Percentiles rank a stretch among this genome's conserved stretches.
phyloP scores from a whole-genome alignment of 2,797 vertebrate species.

The Poeciliopsis infans region DNA sequence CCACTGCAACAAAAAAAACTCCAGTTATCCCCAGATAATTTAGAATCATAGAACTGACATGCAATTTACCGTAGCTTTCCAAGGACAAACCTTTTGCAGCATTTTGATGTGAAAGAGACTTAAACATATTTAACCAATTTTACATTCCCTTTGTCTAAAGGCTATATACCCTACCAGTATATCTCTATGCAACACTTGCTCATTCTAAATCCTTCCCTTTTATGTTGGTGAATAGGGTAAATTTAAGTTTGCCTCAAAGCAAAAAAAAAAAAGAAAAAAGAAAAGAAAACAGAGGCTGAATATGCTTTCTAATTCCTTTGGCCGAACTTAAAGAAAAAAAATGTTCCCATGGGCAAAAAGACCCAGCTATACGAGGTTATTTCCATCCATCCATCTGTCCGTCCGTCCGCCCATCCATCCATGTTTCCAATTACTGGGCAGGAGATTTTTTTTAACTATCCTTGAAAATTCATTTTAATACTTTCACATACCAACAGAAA shows the following conservation, averaged over 20 bases:
- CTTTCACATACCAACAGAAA: background rate
- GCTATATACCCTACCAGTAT: constrained; percentile 24
- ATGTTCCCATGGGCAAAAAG: constrained; percentile 6
- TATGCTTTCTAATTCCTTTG: constrained; percentile 45
- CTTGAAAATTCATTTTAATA: background rate
- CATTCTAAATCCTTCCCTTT: constrained; percentile 47
- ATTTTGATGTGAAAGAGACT: constrained; percentile 15
- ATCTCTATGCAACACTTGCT: constrained; percentile 52
- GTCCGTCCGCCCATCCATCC: background rate
- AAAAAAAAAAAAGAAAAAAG: constrained; percentile 53
- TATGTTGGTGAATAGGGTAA: constrained; percentile 38
- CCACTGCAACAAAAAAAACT: too few species aligned
- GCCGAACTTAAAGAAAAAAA: constrained; percentile 36
- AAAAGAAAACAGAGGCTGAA: constrained; percentile 28
- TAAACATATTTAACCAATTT: constrained; percentile 25
- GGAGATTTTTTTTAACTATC: background rate
- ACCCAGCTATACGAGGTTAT: constrained; percentile 4
- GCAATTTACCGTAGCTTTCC: background rate
- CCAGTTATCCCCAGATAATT: background rate
- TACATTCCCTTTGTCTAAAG: constrained; percentile 23
- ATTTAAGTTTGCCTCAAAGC: constrained; percentile 45
- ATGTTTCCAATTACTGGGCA: background rate
- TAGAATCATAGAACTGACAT: background rate
- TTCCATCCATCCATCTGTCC: background rate
- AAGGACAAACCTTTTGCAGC: background rate